These are phyloP conservation scores for Oenanthe melanoleuca DNA, from an alignment of 2,113 vertebrate genomes.

Conservation along the genomic window DNA sequence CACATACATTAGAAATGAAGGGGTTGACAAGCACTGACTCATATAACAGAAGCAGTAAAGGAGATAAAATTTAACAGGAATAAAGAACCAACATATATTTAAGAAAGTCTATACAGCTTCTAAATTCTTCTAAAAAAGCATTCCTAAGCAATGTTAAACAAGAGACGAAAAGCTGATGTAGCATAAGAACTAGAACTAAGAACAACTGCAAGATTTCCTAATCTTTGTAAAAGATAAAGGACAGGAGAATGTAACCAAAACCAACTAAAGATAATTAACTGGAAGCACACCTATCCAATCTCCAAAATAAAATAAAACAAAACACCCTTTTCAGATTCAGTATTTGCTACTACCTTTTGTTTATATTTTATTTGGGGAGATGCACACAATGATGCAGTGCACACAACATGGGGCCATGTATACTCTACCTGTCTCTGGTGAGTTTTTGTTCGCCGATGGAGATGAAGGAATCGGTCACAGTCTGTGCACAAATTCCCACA, in stretches of 20 bases:
- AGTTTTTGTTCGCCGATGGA: conserved; percentile 95
- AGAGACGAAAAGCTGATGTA: not conserved
- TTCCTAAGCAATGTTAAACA: not conserved
- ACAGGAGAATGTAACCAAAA: not conserved
- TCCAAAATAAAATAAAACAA: not conserved
- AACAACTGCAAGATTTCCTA: not conserved
- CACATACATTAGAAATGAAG: not conserved
- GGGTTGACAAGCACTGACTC: not conserved
- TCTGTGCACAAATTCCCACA: conserved; percentile 98
- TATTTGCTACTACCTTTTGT: not conserved
- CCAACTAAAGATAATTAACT: not conserved
- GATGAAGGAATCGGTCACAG: conserved; percentile 96
- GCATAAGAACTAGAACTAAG: not conserved
- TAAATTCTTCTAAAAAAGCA: not conserved
- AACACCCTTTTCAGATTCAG: not conserved
- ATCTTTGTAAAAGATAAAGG: not conserved
- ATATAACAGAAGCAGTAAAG: not conserved
- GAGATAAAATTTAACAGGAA: not conserved
- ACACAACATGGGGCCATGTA: accelerated
- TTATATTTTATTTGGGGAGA: not conserved
- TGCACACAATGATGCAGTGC: not conserved
- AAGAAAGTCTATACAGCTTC: not conserved
- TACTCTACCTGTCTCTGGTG: conserved; percentile 93
- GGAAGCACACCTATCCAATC: not conserved
- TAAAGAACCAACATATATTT: not conserved